A percentile compares a stretch with the other conserved stretches of the same genome.
phyloP scores from a whole-genome alignment of 37 sponge, comb jelly and placozoan species.

The Cliona cf. orientalis region DNA sequence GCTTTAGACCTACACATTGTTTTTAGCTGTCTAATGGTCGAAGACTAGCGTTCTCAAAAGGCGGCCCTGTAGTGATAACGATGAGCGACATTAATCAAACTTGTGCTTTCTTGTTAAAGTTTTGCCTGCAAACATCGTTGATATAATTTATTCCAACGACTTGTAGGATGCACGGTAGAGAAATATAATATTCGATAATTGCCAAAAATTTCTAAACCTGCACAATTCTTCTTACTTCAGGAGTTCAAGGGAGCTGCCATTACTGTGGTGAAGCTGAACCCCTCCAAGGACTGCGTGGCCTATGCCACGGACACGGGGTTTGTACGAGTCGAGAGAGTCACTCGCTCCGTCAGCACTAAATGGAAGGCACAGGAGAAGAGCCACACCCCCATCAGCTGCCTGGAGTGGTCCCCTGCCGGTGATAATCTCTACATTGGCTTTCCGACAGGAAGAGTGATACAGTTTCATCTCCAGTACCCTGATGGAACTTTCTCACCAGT shows the following conservation, averaged over 20 bases:
- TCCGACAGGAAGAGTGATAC: constrained; percentile 59
- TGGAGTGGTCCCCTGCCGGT: constrained; percentile 56
- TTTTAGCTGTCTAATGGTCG: too few relatives aligned
- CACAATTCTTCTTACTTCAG: too few relatives aligned
- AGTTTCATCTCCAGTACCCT: constrained; percentile 31
- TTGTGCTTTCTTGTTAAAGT: too few relatives aligned
- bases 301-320: constrained; percentile 48
- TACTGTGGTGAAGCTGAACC: constrained; percentile 43
- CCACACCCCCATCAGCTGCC: constrained; percentile 28
- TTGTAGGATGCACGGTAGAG: too few relatives aligned
- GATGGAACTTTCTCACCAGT: constrained; percentile 15
- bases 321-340: constrained; percentile 29
- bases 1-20: too few relatives aligned
- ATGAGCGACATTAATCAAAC: too few relatives aligned
- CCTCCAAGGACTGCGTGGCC: constrained; percentile 22
- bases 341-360: constrained; percentile 18
- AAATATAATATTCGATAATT: too few relatives aligned
- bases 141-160: too few relatives aligned
- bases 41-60: too few relatives aligned
- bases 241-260: constrained; percentile 41
- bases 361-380: constrained; percentile 37
- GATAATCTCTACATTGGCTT: constrained; percentile 64
- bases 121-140: too few relatives aligned
- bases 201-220: too few relatives aligned
- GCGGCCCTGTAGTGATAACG: too few relatives aligned